Base-by-base conservation (phyloP, 1,140 invertebrate species). In the Lepidurus couesii region DNA sequence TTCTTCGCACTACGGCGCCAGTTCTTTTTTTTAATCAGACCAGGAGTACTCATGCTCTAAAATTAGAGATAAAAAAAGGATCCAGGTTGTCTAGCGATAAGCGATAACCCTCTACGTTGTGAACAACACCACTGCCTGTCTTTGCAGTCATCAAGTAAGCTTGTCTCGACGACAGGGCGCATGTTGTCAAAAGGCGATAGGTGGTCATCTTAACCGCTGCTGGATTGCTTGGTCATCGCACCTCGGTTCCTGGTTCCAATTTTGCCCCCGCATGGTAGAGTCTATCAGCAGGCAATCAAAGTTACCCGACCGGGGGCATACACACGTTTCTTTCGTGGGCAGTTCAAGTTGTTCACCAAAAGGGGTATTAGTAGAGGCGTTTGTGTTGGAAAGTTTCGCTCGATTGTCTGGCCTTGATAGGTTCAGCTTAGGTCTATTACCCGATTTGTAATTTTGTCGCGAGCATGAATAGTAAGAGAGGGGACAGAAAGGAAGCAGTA, bases 371-470 rank as follows among this genome's bases (percentile, higher is more conserved):
- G 53, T 21, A 65, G 26, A 34, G 53, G 53, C 53, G 53, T 65
- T 65, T 65, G 53, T 65, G 53, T 21, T 8, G 9, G 53, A 65
- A 65, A 65, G 53, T 65, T 65, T 65, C 53, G 21, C 53, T 65
- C 53, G 53, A 65, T 65, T 65, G 53, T 65, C 53, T 21, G 53
- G 53, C 53, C 53, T 65, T 65, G n/a, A 21, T 65, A 65, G 53
- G 53, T 65, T 34, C 34, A 34, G 34, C 53, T 16, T 13, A 65
- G 53, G 53, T 65, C 16, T 65, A 65, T n/a, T 65, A 65, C 53
- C 9, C 21, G 21, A 65, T 21, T 65, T 7, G 16, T 65, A 9
- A 7, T 65, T 16, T 13, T 9, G 16, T 21, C 53, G 16, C 8
- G 16, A 65, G 21, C 53, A 16, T 65, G 53, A 65, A 65, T 65